Base-by-base conservation (phyloP, 2,888 invertebrate species). In the Yponomeuta malinellus region DNA sequence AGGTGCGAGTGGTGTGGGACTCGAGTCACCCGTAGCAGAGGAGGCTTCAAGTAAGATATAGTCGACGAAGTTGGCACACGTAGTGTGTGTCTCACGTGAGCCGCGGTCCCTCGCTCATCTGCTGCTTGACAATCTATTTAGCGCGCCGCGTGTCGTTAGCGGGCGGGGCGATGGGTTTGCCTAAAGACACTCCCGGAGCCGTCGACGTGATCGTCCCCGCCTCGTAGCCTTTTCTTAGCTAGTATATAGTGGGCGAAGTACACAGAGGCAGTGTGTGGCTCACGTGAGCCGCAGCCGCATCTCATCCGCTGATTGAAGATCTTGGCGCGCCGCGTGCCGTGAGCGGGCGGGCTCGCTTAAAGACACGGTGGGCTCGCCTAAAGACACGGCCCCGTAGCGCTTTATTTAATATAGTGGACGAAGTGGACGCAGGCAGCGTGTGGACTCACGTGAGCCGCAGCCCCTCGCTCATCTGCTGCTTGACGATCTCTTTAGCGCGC, bases 221-320 rank as follows among this genome's bases (percentile, higher is more conserved):
- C 33, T 4, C 1, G 33, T 33, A 33, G 33, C 33, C 3, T 2
- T 23, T 23, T 23, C 3, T 33, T 33, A 33, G 33, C 5, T 33
- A 33, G 1, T 33, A 3, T 43, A 4, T 37, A 37, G 5, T 2
- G 37, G 37, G 43, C 6, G 9, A 8, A 43, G 8, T 59, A 4
- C 0, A 15, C 15, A 15, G 15, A 4, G 15, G 3, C 12, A 59
- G 52, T 2, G 4, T 52, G 10, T 2, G 69, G 88, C 93, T 87
- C 75, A 96, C 95, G 95, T 95, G 76, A 96, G 93, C 76, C 93
- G 92, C 85, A 94, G 93, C 68, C 96, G 73, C 93, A 93, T 73
- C 90, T 86, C 79, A 96, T 92, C 83, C 94, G 93, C 66, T 93
- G 86, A 75, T 93, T 93, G 74, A 95, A 92, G 73, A 93, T 92